Conservation (phyloP, 1,140 invertebrate species). For the Globodera ellingtonae region DNA sequence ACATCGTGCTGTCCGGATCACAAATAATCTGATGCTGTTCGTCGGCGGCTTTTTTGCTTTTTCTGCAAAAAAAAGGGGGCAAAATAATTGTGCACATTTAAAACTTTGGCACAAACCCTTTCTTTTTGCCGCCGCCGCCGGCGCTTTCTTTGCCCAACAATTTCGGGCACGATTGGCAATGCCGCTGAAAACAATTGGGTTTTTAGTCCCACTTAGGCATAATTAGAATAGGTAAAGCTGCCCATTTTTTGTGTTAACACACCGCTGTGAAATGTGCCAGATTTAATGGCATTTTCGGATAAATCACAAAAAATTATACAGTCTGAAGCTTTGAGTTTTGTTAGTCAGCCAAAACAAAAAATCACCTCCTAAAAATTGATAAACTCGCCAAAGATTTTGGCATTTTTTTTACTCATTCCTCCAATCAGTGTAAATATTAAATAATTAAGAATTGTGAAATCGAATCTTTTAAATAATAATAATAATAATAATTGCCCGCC, state of each 20-base stretch:
- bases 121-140: background rate
- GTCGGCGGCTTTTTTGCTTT: background rate
- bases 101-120: background rate
- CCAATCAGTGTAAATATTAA: background rate
- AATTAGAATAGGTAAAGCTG: background rate
- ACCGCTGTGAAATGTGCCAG: too few species aligned
- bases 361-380: background rate
- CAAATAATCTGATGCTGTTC: conserved; percentile 14
- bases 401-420: conserved; percentile 1
- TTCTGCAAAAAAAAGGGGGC: background rate
- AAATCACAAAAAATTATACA: too few species aligned
- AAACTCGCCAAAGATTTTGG: background rate
- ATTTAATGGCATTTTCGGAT: too few species aligned
- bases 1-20: conserved; percentile 25
- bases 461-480: too few species aligned
- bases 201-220: background rate
- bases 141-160: background rate
- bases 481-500: background rate
- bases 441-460: background rate
- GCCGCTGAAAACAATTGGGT: background rate
- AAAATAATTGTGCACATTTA: background rate
- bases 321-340: too few species aligned
- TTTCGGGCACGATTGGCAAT: background rate
- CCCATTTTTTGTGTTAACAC: too few species aligned
- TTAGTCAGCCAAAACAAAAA: too few species aligned